phyloP scores from a whole-genome alignment of 1,140 invertebrate genomes.

The Probaryconus sp. region DNA sequence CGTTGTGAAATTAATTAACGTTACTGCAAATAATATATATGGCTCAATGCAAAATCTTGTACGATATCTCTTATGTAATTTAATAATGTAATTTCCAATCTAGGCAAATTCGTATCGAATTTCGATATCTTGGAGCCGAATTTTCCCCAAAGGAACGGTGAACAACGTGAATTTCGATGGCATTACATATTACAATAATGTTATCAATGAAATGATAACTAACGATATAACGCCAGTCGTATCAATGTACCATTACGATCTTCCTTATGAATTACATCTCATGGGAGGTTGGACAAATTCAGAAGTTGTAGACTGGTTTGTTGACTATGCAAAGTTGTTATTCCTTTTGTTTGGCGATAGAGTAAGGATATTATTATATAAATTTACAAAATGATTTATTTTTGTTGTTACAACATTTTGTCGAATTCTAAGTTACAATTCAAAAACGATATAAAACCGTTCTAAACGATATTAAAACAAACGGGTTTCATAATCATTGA shows the following conservation, averaged over 20 bases:
- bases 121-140: slow-evolving; percentile 68
- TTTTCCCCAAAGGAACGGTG: slow-evolving; percentile 62
- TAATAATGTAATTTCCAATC: too few relatives aligned
- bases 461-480: too few relatives aligned
- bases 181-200: slow-evolving; percentile 81
- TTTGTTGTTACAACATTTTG: too few relatives aligned
- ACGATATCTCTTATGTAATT: too few relatives aligned
- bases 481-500: too few relatives aligned
- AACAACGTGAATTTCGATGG: slow-evolving; percentile 71
- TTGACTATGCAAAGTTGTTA: slow-evolving; percentile 30
- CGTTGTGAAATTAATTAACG: too few relatives aligned
- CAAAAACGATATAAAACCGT: too few relatives aligned
- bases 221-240: slow-evolving; percentile 79
- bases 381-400: too few relatives aligned
- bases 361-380: slow-evolving; percentile 7
- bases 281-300: slow-evolving; percentile 39
- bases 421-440: too few relatives aligned
- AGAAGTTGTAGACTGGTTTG: slow-evolving; percentile 36
- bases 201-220: slow-evolving; percentile 80
- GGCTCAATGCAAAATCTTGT: too few relatives aligned
- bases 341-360: slow-evolving; percentile 39
- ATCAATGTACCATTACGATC: slow-evolving; percentile 81
- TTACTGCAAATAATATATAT: too few relatives aligned
- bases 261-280: slow-evolving; percentile 76
- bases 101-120: slow-evolving; percentile 67